A percentile compares a stretch with the other conserved stretches of the same genome.
Conservation (phyloP, 2,113 vertebrate genomes). For the Electrona antarctica region DNA sequence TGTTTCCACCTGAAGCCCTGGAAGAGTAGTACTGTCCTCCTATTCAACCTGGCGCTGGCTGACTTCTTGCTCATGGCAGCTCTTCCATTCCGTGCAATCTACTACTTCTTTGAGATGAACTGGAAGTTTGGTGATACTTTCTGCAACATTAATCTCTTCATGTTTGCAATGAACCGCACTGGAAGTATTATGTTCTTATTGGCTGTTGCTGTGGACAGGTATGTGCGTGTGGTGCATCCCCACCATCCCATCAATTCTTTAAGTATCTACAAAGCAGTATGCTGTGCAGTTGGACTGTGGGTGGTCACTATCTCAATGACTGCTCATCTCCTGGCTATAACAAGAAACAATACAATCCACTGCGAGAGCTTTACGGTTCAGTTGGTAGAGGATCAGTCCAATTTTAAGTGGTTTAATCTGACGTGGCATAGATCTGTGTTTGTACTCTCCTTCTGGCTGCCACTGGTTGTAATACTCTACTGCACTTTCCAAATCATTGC, state of each 20-base stretch:
- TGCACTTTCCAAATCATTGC: constrained; percentile 60
- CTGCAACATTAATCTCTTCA: constrained; percentile 53
- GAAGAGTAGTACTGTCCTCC: constrained; percentile 65
- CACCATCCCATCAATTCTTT: constrained; percentile 56
- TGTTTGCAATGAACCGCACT: constrained; percentile 59
- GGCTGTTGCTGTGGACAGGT: constrained; percentile 65
- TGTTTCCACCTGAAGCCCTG: constrained; percentile 68
- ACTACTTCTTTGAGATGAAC: constrained; percentile 41
- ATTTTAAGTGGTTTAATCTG: neutral
- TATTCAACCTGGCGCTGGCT: constrained; percentile 66
- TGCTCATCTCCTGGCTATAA: constrained; percentile 42
- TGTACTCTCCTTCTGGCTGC: constrained; percentile 62
- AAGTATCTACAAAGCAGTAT: constrained; percentile 27
- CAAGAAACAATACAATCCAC: constrained; percentile 20
- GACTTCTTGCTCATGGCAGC: constrained; percentile 63
- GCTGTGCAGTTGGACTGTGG: constrained; percentile 49
- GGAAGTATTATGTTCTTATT: constrained; percentile 69
- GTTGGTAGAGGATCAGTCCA: fast-evolving
- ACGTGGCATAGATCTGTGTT: constrained; percentile 65
- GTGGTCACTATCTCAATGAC: constrained; percentile 51
- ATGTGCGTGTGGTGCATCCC: constrained; percentile 67
- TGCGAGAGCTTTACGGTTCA: constrained; percentile 74
- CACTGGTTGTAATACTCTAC: constrained; percentile 66
- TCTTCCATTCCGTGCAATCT: constrained; percentile 64
- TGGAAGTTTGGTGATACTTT: constrained; percentile 7